These are phyloP conservation scores for Pemphredon lugubris DNA, from an alignment of 2,888 invertebrate genomes.

Conservation along the genomic window DNA sequence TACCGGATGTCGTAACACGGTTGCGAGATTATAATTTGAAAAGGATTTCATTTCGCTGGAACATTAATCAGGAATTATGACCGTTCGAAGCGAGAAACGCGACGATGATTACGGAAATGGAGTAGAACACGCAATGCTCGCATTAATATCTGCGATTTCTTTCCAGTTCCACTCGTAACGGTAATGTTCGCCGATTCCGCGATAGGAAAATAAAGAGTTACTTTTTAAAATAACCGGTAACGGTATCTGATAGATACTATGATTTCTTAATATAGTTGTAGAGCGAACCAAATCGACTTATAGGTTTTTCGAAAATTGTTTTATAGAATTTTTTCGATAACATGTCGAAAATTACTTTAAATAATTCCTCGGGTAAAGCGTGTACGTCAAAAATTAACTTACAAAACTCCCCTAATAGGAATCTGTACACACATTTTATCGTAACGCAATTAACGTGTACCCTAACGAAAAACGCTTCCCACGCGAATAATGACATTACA, in stretches of 20 bases:
- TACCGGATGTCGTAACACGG: too few relatives aligned
- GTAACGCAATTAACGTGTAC: too few relatives aligned
- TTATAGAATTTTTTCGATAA: not conserved
- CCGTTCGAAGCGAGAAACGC: conserved; percentile 27
- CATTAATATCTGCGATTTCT: conserved; percentile 39
- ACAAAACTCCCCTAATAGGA: too few relatives aligned
- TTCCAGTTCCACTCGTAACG: conserved; percentile 18
- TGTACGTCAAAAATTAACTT: too few relatives aligned
- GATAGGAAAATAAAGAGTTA: conserved; percentile 6
- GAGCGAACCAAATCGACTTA: too few relatives aligned
- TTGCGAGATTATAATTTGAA: conserved; percentile 10
- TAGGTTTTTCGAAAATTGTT: too few relatives aligned
- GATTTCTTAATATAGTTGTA: conserved; percentile 1
- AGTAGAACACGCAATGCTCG: conserved; percentile 27
- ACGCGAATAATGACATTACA: too few relatives aligned
- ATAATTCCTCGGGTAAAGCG: too few relatives aligned
- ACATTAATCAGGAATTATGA: conserved; percentile 35
- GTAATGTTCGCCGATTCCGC: conserved; percentile 8
- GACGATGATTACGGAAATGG: conserved; percentile 13
- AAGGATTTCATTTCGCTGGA: conserved; percentile 9
- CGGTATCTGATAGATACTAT: not conserved
- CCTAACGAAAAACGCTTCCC: too few relatives aligned
- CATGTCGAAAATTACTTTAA: too few relatives aligned
- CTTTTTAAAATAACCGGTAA: conserved; percentile 1
- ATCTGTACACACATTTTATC: too few relatives aligned